Percentiles rank a stretch among this genome's conserved stretches.
Conservation (phyloP, 1,140 invertebrate genomes). For the Sitodiplosis mosellana region DNA sequence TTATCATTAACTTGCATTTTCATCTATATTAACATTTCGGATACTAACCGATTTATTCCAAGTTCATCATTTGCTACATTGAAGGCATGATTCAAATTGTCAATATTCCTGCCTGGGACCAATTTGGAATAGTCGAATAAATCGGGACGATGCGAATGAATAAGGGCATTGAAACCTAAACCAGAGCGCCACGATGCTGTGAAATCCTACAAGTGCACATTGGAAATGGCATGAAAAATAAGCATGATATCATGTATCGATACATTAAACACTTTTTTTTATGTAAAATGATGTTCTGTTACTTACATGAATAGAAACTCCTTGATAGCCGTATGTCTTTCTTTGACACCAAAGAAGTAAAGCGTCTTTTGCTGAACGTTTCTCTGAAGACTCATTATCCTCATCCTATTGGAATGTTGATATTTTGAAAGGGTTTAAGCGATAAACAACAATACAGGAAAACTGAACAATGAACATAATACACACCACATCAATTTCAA, state of each 20-base stretch:
- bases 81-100: slow-evolving; percentile 91
- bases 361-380: slow-evolving; percentile 97
- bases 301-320: slow-evolving; percentile 64
- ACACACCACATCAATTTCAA: slow-evolving; percentile 90
- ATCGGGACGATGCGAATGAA: slow-evolving; percentile 88
- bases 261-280: no score
- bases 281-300: no score
- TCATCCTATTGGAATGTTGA: slow-evolving; percentile 50
- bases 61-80: slow-evolving; percentile 80
- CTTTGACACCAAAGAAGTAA: slow-evolving; percentile 95
- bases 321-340: slow-evolving; percentile 83
- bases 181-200: slow-evolving; percentile 87
- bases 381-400: slow-evolving; percentile 93
- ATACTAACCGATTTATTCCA: slow-evolving; percentile 39
- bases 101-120: slow-evolving; percentile 57
- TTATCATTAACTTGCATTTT: not conserved
- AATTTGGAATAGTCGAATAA: slow-evolving; percentile 71
- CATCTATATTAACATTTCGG: not conserved
- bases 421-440: not conserved
- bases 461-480: no score
- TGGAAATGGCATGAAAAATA: no score
- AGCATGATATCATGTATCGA: no score
- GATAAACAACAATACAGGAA: not conserved
- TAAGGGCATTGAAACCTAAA: slow-evolving; percentile 91
- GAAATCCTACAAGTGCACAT: slow-evolving; percentile 27